A percentile compares a stretch with the other conserved stretches of the same genome.
phyloP scores from a whole-genome alignment of 2,797 vertebrate species.

The Darevskia nairensis region DNA sequence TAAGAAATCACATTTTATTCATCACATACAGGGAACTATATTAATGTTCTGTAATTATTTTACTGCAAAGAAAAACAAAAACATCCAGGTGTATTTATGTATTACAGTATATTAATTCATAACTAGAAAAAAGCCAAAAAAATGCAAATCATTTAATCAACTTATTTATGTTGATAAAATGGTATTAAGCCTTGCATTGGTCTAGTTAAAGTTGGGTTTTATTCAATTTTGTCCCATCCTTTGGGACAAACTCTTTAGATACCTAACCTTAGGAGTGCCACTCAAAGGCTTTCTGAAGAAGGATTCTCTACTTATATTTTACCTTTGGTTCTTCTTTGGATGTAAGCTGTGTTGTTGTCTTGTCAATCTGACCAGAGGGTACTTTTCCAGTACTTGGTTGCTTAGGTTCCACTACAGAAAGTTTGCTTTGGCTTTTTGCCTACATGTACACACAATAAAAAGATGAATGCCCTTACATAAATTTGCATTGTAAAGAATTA shows the following conservation, averaged over 20 bases:
- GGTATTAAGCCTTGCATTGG: neutral
- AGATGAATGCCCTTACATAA: constrained; percentile 9
- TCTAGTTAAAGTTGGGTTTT: neutral
- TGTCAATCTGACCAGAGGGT: constrained; percentile 43
- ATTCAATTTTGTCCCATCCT: neutral
- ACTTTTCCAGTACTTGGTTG: constrained; percentile 56
- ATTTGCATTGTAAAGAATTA: neutral
- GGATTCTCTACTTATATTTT: neutral
- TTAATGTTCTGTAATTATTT: neutral
- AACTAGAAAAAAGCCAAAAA: too few relatives aligned
- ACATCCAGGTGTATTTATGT: neutral
- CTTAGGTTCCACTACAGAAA: constrained; percentile 47
- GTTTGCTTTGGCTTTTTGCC: constrained; percentile 59
- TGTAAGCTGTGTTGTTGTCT: constrained; percentile 30
- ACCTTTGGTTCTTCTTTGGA: constrained; percentile 67
- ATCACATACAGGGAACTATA: neutral
- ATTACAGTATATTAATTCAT: neutral
- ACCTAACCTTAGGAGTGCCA: neutral
- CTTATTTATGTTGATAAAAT: neutral
- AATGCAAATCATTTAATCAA: neutral
- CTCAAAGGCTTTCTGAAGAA: neutral
- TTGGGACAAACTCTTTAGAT: neutral
- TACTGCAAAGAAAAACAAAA: neutral
- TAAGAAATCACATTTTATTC: neutral
- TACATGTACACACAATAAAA: constrained; percentile 46